Percentiles rank a stretch among this genome's conserved stretches.
Conservation (phyloP, 2,113 vertebrate species). For the Rynchops niger region DNA sequence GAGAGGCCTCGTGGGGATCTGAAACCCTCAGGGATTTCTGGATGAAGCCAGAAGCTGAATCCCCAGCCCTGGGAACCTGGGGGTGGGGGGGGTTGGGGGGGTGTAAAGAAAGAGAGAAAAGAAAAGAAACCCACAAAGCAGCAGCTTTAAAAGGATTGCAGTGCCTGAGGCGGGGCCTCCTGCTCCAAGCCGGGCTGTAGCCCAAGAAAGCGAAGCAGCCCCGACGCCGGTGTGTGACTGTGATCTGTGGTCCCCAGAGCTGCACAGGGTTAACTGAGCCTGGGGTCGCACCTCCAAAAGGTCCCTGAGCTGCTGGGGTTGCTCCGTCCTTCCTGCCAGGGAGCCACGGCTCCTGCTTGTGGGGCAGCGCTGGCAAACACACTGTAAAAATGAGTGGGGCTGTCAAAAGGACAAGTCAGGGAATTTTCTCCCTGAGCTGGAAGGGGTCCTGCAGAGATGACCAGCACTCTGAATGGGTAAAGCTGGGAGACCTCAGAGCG, state of each 20-base stretch:
- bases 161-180: neutral
- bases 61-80: slow-evolving; percentile 52
- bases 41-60: slow-evolving; percentile 57
- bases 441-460: neutral
- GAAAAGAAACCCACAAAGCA: slow-evolving; percentile 53
- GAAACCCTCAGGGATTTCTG: slow-evolving; percentile 62
- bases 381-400: rapidly evolving
- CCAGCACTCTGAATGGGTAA: rapidly evolving
- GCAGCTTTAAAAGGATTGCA: slow-evolving; percentile 35
- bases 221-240: neutral
- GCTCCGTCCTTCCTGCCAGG: neutral
- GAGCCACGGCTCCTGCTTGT: rapidly evolving
- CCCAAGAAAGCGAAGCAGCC: neutral
- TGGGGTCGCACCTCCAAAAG: neutral
- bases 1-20: slow-evolving; percentile 64
- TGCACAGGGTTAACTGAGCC: neutral
- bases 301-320: neutral
- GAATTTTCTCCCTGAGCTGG: neutral
- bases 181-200: neutral
- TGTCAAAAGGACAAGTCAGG: neutral
- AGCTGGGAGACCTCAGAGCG: neutral
- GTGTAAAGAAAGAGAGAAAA: neutral
- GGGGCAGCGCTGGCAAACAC: neutral
- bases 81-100: rapidly evolving
- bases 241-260: neutral